Conservation (phyloP, 2,113 vertebrate species). For the Ploceus nigricollis region DNA sequence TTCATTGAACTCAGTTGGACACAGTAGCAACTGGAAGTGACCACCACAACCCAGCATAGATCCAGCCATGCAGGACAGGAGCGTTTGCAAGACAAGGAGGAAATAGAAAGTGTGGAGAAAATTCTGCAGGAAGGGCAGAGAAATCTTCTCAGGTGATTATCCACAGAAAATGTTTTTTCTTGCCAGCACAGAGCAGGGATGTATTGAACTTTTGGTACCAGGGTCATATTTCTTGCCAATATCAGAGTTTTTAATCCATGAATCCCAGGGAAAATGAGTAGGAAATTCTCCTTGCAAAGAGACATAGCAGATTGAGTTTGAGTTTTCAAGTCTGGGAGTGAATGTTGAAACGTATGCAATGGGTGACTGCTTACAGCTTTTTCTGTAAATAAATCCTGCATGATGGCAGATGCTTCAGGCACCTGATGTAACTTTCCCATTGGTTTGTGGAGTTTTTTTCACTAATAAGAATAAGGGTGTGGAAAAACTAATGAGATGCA, state of each 20-base stretch:
- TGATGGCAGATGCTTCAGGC: background rate
- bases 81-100: background rate
- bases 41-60: background rate
- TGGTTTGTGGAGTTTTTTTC: background rate
- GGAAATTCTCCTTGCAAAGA: background rate
- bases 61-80: background rate
- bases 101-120: background rate
- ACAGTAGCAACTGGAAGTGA: background rate
- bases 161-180: background rate
- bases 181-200: background rate
- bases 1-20: background rate
- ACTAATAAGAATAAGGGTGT: background rate
- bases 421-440: background rate
- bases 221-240: background rate
- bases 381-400: background rate
- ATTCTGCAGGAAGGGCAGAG: background rate
- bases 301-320: background rate
- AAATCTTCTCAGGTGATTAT: background rate
- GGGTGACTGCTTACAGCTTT: background rate
- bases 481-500: background rate
- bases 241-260: background rate
- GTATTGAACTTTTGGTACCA: background rate
- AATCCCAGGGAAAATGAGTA: background rate
- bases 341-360: background rate
- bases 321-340: background rate